These are phyloP conservation scores for Xenopus petersii DNA, from an alignment of 2,797 vertebrate species.

Conservation along the genomic window DNA sequence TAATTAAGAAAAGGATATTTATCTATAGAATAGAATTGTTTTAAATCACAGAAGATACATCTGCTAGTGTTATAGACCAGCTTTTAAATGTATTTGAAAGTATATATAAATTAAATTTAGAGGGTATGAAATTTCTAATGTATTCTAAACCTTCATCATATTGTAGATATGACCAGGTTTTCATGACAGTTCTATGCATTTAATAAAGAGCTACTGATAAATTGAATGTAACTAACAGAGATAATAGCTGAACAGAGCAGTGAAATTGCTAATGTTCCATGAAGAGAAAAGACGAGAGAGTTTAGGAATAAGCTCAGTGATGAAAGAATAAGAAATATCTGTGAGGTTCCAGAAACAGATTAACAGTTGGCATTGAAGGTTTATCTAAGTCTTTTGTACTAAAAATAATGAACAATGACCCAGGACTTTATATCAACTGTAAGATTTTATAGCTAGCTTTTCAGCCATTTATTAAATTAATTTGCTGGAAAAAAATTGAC, in stretches of 20 bases:
- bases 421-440: too few species aligned
- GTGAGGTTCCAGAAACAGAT: background rate
- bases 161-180: background rate
- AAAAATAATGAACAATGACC: conserved; percentile 3
- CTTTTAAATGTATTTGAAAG: too few species aligned
- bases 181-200: background rate
- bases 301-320: conserved; percentile 1
- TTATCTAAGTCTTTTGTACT: conserved; percentile 5
- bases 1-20: too few species aligned
- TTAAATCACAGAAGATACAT: too few species aligned
- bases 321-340: conserved; percentile 8
- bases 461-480: too few species aligned
- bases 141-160: conserved; percentile 7
- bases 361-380: background rate
- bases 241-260: conserved; percentile 7
- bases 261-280: background rate
- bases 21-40: too few species aligned
- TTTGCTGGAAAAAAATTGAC: too few species aligned
- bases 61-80: too few species aligned
- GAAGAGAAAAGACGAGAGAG: conserved; percentile 9
- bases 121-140: too few species aligned
- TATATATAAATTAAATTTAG: too few species aligned
- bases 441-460: too few species aligned
- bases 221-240: conserved; percentile 1
- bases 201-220: conserved; percentile 11